phyloP scores from a whole-genome alignment of 1,140 invertebrate genomes.

The Papilio polytes region DNA sequence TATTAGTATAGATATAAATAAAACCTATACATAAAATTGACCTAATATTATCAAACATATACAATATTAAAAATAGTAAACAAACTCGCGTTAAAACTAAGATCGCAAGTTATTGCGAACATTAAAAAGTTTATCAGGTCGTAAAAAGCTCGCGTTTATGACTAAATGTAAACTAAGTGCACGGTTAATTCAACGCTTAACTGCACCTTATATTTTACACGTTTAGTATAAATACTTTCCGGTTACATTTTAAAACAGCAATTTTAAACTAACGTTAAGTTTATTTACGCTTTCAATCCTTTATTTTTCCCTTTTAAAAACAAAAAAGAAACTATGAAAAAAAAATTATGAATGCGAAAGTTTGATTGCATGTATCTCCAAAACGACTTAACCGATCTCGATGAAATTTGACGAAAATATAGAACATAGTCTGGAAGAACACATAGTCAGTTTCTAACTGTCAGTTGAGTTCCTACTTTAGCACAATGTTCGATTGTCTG shows the following conservation, averaged over 20 bases:
- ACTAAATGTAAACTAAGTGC: background rate
- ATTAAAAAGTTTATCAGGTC: conserved; percentile 11
- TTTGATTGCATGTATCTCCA: no score
- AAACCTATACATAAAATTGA: no score
- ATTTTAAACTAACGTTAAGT: background rate
- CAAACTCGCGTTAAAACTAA: conserved; percentile 1
- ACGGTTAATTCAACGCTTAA: background rate
- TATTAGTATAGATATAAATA: no score
- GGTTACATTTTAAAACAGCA: background rate
- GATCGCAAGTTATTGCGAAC: background rate
- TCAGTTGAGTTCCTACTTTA: no score
- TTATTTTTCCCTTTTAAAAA: background rate
- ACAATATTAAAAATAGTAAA: background rate
- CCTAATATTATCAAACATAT: background rate
- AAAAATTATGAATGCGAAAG: no score
- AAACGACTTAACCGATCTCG: no score
- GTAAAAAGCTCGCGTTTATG: conserved; percentile 21
- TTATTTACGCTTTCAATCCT: background rate
- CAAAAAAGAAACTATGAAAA: no score
- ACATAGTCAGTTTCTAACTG: no score
- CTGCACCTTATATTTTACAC: conserved; percentile 21
- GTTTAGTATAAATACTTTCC: conserved; percentile 5
- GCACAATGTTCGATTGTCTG: no score
- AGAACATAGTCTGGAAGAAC: no score
- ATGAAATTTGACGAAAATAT: no score